Base-by-base conservation (phyloP, 2,888 invertebrate genomes). In the Caenorhabditis sp. region DNA sequence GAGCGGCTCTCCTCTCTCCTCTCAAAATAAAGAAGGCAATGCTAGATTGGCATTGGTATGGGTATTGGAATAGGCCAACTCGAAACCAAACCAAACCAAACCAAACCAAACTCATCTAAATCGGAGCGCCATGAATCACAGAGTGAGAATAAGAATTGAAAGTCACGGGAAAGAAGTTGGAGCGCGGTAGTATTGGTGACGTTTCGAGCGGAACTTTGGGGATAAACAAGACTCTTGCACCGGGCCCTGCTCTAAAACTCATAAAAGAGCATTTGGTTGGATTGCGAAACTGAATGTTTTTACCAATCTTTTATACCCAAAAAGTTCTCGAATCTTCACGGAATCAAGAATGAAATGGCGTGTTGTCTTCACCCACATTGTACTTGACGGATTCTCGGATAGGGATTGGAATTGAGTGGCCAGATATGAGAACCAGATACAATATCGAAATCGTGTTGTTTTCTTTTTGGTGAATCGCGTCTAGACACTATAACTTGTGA, bases 91-190 rank as follows among this genome's bases (percentile, higher is more conserved):
- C n/a, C n/a, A n/a, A n/a, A n/a, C n/a, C n/a, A n/a, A n/a, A n/a
- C n/a, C n/a, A n/a, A n/a, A n/a, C 8, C 11, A 26, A 56, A 64
- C 35, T 40, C 37, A 55, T 24, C 28, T 47, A 72, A 72, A 64
- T 56, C 64, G 47, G 65, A n/a, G n/a, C n/a, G 44, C 32, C 24
- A 67, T 76, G 61, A 61, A 67, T 67, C 76, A 76, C 53, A 44
- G 76, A 74, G 51, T 67, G 32, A 68, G 44, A 47, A 32, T n/a
- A n/a, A n/a, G n/a, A n/a, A n/a, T n/a, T n/a, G n/a, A 56, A 61
- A 61, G 76, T 76, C 76, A 76, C 67, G 67, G 61, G 74, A 44
- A 53, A 40, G 35, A 20, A 44, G n/a, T n/a, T n/a, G n/a, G 13
- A 13, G 9, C 9, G 28, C 20, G 51, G 51, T 64, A 32, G 44